phyloP scores from a whole-genome alignment of 2,113 vertebrate species.

The Rhombomys opimus region DNA sequence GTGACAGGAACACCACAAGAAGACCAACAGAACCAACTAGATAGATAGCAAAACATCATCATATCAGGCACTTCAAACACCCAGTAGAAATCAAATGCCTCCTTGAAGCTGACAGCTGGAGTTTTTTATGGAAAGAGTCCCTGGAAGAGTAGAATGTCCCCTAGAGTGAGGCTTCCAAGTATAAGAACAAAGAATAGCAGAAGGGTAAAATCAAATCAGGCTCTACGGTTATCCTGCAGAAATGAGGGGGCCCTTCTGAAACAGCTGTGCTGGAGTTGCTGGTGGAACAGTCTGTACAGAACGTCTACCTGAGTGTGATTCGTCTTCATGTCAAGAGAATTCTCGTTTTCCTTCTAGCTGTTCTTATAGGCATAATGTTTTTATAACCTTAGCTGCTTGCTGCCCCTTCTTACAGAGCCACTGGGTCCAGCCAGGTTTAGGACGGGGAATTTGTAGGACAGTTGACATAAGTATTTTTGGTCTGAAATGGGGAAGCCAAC shows the following conservation, averaged over 20 bases:
- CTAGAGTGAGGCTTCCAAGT: not conserved
- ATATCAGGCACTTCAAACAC: not conserved
- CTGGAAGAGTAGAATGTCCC: not conserved
- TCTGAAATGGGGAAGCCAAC: not conserved
- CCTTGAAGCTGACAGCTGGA: not conserved
- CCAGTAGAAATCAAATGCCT: not conserved
- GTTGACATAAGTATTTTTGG: not conserved
- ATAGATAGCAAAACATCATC: not conserved
- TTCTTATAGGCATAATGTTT: not conserved
- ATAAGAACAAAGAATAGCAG: not conserved
- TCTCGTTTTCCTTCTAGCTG: not conserved
- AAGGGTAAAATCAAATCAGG: not conserved
- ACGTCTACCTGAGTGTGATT: not conserved
- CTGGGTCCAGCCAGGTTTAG: not conserved
- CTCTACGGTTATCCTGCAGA: not conserved
- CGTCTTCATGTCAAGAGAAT: not conserved
- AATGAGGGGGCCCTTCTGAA: not conserved
- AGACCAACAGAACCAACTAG: not conserved
- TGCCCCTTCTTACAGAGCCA: not conserved
- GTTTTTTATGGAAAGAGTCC: not conserved
- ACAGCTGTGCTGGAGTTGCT: not conserved
- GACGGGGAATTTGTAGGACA: not conserved
- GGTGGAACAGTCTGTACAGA: no score
- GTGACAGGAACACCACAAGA: no score
- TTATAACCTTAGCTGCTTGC: not conserved